phyloP scores from a whole-genome alignment of 2,888 invertebrate genomes.

The Zygogramma bicolorata region DNA sequence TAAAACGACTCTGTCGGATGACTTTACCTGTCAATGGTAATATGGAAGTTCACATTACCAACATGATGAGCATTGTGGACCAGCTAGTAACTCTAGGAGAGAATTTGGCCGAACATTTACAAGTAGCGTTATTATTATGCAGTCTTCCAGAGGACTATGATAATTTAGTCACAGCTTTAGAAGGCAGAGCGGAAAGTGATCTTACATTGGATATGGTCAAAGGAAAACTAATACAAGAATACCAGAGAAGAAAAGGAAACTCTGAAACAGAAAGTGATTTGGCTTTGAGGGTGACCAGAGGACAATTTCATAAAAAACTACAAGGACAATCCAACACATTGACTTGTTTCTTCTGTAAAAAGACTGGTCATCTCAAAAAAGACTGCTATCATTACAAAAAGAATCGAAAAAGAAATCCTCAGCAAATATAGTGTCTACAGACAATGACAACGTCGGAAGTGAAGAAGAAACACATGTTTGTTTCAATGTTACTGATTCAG shows the following conservation, averaged over 20 bases:
- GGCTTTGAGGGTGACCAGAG: not conserved
- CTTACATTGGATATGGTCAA: not conserved
- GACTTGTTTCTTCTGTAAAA: not conserved
- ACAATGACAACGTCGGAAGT: not conserved
- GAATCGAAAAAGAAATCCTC: no score
- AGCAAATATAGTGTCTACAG: no score
- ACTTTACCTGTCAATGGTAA: no score
- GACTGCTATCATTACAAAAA: no score
- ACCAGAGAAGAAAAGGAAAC: not conserved
- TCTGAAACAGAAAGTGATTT: not conserved
- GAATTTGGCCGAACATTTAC: no score
- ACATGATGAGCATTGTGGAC: no score
- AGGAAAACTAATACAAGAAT: not conserved
- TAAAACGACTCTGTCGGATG: no score
- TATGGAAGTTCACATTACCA: no score
- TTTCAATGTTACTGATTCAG: not conserved
- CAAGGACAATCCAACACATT: not conserved
- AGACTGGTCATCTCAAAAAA: no score
- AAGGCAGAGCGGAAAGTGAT: not conserved
- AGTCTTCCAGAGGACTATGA: not conserved
- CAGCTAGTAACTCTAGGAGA: no score
- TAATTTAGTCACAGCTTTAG: not conserved
- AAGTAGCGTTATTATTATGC: no score
- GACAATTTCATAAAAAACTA: no score
- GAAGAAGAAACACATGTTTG: not conserved